Base-by-base conservation (phyloP, 2,888 invertebrate species). In the Aproaerema taeniolella region DNA sequence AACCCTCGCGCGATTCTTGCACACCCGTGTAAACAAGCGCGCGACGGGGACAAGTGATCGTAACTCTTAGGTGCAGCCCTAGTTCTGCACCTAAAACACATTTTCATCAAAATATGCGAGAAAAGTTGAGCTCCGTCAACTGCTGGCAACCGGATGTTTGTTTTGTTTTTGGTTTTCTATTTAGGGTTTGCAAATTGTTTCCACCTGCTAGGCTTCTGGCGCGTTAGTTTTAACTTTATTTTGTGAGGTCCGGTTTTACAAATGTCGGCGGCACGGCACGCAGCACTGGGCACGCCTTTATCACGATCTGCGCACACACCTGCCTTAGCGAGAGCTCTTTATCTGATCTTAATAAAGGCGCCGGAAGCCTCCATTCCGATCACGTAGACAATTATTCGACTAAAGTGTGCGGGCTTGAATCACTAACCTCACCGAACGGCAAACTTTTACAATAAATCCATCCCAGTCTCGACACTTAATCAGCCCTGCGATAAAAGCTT, bases 361-460 rank as follows among this genome's bases (percentile, higher is more conserved):
- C 61, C 60, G 64, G 67, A 74, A 70, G 68, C 70, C 60, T 63
- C 65, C 41, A 85, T 85, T 85, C 83, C 73, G 74, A 79, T 77
- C 85, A 86, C 85, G 85, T 86, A 83, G 81, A 83, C 85, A 86
- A 86, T 86, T 85, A 85, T 86, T 80, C 82, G 78, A 76, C 75
- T 80, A 76, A 80, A 83, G 85, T 79, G 83, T 76, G 82, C 80
- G 73, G 78, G 75, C 78, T 79, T 78, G 81, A 83, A 83, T 83
- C 82, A 82, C 83, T 83, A 81, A 79, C 80, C 81, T 80, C 78
- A 71, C 65, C 62, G 81, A 80, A 82, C 78, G 80, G 68, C 77
- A 69, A 85, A 86, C 85, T 86, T 86, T 86, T 80, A 85, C 83
- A 85, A 86, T 86, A 85, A 86, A 85, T 83, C 82, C 81, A 79